Evolutionary conservation across 1,140 invertebrate genomes (phyloP).

Genomic region (Drosophila takahashii): DNA sequence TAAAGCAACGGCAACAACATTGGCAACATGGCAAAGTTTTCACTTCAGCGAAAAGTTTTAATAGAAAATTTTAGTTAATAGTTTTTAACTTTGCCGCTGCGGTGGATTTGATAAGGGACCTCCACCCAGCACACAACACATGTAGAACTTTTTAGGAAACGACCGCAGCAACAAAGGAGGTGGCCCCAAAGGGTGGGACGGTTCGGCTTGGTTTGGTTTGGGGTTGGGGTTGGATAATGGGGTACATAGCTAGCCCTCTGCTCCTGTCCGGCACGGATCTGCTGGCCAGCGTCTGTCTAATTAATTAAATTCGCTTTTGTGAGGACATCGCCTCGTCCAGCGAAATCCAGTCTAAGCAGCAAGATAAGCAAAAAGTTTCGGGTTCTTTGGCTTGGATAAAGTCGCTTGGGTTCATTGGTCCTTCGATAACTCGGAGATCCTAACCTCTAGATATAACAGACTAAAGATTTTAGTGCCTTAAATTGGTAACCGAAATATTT

Average conservation of each 20-base stretch:
- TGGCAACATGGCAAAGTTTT: conserved; percentile 53
- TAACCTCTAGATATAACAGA: not conserved
- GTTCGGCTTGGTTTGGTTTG: not conserved
- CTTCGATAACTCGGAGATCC: not conserved
- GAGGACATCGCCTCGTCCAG: conserved; percentile 50
- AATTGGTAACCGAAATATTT: too few species aligned
- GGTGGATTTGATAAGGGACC: conserved; percentile 80
- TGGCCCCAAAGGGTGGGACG: not conserved
- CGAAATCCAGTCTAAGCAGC: conserved; percentile 64
- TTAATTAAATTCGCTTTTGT: conserved; percentile 79
- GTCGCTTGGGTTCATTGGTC: not conserved
- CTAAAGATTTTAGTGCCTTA: not conserved
- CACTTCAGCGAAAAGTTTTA: conserved; percentile 68
- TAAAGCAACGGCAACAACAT: conserved; percentile 53
- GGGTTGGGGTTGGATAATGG: conserved; percentile 17
- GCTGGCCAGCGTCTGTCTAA: conserved; percentile 54
- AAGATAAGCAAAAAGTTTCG: conserved; percentile 75
- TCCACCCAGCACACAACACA: conserved; percentile 47
- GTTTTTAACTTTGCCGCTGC: conserved; percentile 72
- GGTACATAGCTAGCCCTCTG: conserved; percentile 15
- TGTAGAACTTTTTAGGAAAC: conserved; percentile 65
- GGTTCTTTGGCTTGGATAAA: not conserved
- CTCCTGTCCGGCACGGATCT: conserved; percentile 7
- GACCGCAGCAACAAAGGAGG: conserved; percentile 35
- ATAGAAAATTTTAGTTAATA: conserved; percentile 83